These are phyloP conservation scores for Andrena bucephala DNA, from an alignment of 2,888 invertebrate species.

Conservation along the genomic window DNA sequence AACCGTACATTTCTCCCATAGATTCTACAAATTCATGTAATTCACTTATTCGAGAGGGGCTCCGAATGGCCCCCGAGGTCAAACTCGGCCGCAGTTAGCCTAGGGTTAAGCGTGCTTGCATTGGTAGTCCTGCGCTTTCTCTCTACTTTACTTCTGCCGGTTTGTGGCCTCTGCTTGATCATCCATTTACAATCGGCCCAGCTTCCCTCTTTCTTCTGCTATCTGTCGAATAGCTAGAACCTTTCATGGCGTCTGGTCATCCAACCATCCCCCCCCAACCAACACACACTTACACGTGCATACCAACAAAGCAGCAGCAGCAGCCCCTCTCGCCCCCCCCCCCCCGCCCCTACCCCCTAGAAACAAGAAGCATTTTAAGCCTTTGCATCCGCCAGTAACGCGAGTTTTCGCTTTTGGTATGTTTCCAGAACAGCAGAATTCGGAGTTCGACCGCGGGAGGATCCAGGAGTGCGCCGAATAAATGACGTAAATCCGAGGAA, in stretches of 20 bases:
- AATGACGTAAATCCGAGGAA: conserved; percentile 84
- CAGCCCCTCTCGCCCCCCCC: conserved; percentile 11
- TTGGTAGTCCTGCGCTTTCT: conserved; percentile 72
- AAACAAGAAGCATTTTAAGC: conserved; percentile 75
- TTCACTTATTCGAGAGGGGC: not conserved
- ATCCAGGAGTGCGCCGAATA: conserved; percentile 82
- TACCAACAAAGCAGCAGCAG: conserved; percentile 29
- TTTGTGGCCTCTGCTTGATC: conserved; percentile 67
- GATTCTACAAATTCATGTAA: not conserved
- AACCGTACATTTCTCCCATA: not conserved
- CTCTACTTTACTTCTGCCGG: conserved; percentile 52
- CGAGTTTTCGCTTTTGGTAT: conserved; percentile 82
- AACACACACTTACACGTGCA: not conserved
- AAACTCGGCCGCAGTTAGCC: not conserved
- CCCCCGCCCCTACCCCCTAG: conserved; percentile 6
- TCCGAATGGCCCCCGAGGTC: not conserved
- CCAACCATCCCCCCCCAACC: conserved; percentile 30
- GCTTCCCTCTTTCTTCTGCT: conserved; percentile 13
- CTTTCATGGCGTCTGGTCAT: conserved; percentile 43
- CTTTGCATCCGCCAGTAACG: conserved; percentile 82
- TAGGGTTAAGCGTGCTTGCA: conserved; percentile 70
- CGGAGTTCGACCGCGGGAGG: conserved; percentile 79
- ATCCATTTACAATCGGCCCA: conserved; percentile 30
- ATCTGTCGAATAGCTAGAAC: conserved; percentile 25
- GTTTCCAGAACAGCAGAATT: conserved; percentile 82